These are phyloP conservation scores for Drosophila mauritiana DNA, from an alignment of 1,140 invertebrate genomes.

Conservation along the genomic window DNA sequence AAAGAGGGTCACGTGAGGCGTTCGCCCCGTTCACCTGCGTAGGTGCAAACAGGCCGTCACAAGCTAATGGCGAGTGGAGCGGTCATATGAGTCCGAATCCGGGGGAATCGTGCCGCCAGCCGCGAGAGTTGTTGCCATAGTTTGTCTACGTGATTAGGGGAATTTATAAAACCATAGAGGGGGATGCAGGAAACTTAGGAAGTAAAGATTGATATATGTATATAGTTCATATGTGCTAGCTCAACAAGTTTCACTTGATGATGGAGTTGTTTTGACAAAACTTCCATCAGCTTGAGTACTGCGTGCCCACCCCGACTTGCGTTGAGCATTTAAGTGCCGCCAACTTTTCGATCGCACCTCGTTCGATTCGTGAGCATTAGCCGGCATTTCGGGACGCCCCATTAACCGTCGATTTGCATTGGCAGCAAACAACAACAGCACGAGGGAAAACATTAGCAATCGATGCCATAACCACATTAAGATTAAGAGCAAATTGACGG, in stretches of 20 bases:
- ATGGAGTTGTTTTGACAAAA: too few species aligned
- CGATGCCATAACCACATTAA: constrained; percentile 32
- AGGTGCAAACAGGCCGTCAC: constrained; percentile 70
- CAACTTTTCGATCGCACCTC: constrained; percentile 10
- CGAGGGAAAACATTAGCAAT: constrained; percentile 18
- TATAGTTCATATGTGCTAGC: too few species aligned
- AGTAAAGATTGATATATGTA: too few species aligned
- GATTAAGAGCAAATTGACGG: constrained; percentile 44
- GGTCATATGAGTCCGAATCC: constrained; percentile 57
- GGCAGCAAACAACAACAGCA: constrained; percentile 29
- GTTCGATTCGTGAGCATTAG: constrained; percentile 17
- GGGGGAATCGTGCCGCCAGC: constrained; percentile 28
- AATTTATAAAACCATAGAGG: too few species aligned
- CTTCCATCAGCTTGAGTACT: too few species aligned
- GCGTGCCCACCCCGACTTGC: too few species aligned
- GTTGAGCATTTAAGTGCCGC: too few species aligned
- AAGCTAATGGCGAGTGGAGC: constrained; percentile 33
- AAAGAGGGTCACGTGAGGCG: constrained; percentile 38
- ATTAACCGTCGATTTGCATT: constrained; percentile 36
- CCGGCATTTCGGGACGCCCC: constrained; percentile 38
- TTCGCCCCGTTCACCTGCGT: constrained; percentile 47
- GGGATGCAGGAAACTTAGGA: too few species aligned
- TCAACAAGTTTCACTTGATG: too few species aligned
- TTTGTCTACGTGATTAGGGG: not conserved
- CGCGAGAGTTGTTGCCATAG: constrained; percentile 18